Evolutionary conservation across 2,888 invertebrate genomes (phyloP), one percentile per base, ranked within the genome.

Genomic region (Melanostoma mellinum): DNA sequence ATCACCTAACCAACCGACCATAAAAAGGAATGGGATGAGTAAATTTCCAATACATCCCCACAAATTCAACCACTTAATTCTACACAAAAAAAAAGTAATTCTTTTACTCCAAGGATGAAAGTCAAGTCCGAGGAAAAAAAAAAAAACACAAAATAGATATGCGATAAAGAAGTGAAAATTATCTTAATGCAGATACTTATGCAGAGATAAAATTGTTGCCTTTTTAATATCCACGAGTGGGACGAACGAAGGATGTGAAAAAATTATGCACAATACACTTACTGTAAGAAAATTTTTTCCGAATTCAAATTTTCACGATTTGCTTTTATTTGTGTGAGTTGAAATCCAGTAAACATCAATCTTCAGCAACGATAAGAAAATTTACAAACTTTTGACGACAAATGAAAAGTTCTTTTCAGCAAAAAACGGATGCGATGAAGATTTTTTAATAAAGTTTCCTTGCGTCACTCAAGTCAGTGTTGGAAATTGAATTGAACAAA

Each of bases 201-300:
- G 82, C 82, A 78, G 82, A 82, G 82, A 82, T 82, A 82, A 69
- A 73, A 74, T 60, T 78, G 68, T 82, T 82, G 82, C 73, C 67
- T 72, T 67, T 77, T 42, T 48, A 9, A 77, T 46, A 72, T 72
- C 32, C 71, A 61, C 53, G 53, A 46, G 36, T 30, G 36, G 36
- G 46, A 63, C 32, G 40, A 56, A 48, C 53, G n/a, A 48, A 52
- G 46, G 38, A 40, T 42, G 33, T 61, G 42, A 63, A 30, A 52
- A 58, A 56, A 71, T 67, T 72, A 77, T 73, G 52, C 68, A 82
- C 61, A 82, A 73, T 78, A 82, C 82, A 82, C 82, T 82, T 82
- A 82, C 82, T 74, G 78, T 73, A 78, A 60, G 76, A 55, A 71
- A 72, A 76, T 74, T 48, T 78, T 69, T 69, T 82, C 82, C 82